phyloP scores from a whole-genome alignment of 2,888 invertebrate genomes.

The Acrobasis suavella region DNA sequence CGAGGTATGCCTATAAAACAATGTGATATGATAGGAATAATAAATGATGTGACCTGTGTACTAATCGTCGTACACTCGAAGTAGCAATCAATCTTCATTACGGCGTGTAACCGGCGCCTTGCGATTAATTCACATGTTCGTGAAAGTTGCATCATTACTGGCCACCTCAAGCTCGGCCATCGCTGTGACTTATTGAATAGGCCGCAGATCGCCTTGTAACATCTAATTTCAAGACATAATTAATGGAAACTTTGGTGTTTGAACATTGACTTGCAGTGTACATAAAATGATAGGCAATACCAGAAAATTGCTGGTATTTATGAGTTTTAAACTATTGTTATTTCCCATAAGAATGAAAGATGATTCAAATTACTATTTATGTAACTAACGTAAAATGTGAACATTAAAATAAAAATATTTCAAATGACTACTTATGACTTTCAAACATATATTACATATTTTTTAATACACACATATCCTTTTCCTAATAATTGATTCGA shows the following conservation, averaged over 20 bases:
- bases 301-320: neutral
- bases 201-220: slow-evolving; percentile 14
- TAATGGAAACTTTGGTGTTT: neutral
- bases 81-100: slow-evolving; percentile 77
- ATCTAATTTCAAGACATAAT: slow-evolving; percentile 17
- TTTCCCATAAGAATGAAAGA: neutral
- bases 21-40: slow-evolving; percentile 40
- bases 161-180: slow-evolving; percentile 32
- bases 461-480: too few relatives aligned
- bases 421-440: neutral
- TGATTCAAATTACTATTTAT: too few relatives aligned
- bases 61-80: slow-evolving; percentile 59
- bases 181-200: slow-evolving; percentile 22
- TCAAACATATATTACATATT: neutral
- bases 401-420: too few relatives aligned
- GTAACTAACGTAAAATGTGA: too few relatives aligned
- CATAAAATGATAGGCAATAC: neutral
- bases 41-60: slow-evolving; percentile 48
- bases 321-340: neutral
- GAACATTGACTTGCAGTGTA: neutral
- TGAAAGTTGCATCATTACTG: slow-evolving; percentile 74
- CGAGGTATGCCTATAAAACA: slow-evolving; percentile 24
- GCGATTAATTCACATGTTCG: slow-evolving; percentile 70
- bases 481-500: slow-evolving; percentile 7
- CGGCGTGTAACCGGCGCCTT: slow-evolving; percentile 61